Base-by-base conservation (phyloP, 2,888 invertebrate species). In the Dioctria rufipes region DNA sequence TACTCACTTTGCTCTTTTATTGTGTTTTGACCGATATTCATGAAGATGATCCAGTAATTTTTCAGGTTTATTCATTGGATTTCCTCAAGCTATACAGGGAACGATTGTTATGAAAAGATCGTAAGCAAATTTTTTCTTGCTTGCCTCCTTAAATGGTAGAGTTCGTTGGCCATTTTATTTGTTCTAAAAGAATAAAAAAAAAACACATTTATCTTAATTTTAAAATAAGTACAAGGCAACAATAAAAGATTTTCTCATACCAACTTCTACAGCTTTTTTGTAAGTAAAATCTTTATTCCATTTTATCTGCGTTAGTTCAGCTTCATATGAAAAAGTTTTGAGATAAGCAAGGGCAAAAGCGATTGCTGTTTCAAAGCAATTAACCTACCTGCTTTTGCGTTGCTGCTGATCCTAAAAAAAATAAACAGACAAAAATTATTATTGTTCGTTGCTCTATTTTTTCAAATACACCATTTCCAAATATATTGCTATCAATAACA, bases 101-200 rank as follows among this genome's bases (percentile, higher is more conserved):
- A 88, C 87, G 82, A 89, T 85, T 5, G 85, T 86, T 78, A 89
- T 61, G 80, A 89, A 88, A 5, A 88, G 83, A 83, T 89, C 89
- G 69, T 86, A 88, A 3, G 84, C 81, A 61, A 85, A 80, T 3
- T 65, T 78, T 5, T 81, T 71, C 13, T 66, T 39, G 8, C 86
- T 69, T 1, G 86, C 88, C 39, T 84, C 81, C 6, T 83, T 60
- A 9, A 89, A 25, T 5, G 88, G 85, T 25, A 84, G 82, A 6
- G 88, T 83, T 39, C 85, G 83, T 81, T 89, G 88, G 63, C 49
- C 42, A 42, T 83, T 84, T 81, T 86, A 86, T 2, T 9, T 9
- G 83, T 84, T 81, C 85, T 87, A 77, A 11, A 81, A 80, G 37
- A 43, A 58, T 42, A 82, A 5, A 60, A 49, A 65, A 8, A 54